Percentiles rank a stretch among this genome's conserved stretches.
phyloP scores from a whole-genome alignment of 2,888 invertebrate species.

The Agrilus biguttatus region DNA sequence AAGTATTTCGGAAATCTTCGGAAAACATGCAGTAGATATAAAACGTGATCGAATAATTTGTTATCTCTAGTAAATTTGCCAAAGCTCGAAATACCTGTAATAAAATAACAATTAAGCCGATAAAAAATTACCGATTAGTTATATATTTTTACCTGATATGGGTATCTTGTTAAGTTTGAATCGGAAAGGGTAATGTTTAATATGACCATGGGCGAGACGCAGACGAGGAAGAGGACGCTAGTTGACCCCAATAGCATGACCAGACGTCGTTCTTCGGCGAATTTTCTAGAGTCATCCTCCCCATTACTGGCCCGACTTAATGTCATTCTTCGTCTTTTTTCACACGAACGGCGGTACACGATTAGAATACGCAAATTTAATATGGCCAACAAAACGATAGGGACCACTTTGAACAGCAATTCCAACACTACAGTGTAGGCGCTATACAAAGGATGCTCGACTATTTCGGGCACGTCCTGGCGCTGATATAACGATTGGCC shows the following conservation, averaged over 20 bases:
- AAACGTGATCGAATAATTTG: constrained; percentile 65
- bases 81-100: constrained; percentile 50
- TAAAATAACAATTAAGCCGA: background rate
- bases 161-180: constrained; percentile 42
- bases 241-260: constrained; percentile 51
- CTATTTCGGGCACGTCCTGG: constrained; percentile 22
- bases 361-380: constrained; percentile 52
- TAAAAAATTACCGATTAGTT: background rate
- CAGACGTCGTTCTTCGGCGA: constrained; percentile 51
- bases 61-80: constrained; percentile 58
- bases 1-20: constrained; percentile 58
- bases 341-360: constrained; percentile 49
- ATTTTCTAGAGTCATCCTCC: constrained; percentile 48
- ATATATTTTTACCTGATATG: constrained; percentile 41
- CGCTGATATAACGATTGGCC: constrained; percentile 42
- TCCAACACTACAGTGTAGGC: constrained; percentile 49
- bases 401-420: constrained; percentile 49
- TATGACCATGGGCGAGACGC: constrained; percentile 58
- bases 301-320: constrained; percentile 40
- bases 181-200: constrained; percentile 52
- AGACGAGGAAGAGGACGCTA: constrained; percentile 50
- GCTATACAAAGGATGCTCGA: constrained; percentile 26
- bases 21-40: constrained; percentile 68
- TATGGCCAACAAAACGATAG: constrained; percentile 49
- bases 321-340: constrained; percentile 49